phyloP scores from a whole-genome alignment of 2,113 vertebrate genomes.

The Aleadryas rufinucha region DNA sequence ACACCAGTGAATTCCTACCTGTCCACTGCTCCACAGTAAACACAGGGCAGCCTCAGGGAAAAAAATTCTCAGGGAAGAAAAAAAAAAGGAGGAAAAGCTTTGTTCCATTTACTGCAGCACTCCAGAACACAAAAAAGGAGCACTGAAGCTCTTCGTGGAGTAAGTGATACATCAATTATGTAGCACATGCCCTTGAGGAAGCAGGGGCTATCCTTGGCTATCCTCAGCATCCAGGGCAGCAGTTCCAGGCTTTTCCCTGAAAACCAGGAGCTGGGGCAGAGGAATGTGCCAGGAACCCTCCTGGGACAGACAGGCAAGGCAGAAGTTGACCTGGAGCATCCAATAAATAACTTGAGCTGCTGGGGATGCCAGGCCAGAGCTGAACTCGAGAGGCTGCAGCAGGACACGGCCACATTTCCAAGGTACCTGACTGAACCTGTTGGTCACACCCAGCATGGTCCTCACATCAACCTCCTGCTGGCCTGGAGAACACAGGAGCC shows the following conservation, averaged over 20 bases:
- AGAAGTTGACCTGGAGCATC: background rate
- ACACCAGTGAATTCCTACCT: background rate
- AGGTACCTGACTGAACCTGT: background rate
- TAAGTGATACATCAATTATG: background rate
- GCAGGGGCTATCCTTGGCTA: background rate
- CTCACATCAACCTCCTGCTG: background rate
- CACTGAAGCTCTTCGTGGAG: background rate
- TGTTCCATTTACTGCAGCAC: background rate
- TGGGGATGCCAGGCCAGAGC: background rate
- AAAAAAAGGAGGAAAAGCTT: background rate
- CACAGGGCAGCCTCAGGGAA: background rate
- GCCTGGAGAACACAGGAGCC: background rate
- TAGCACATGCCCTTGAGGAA: background rate
- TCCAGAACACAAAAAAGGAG: background rate
- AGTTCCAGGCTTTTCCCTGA: background rate
- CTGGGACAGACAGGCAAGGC: background rate
- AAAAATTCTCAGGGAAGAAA: background rate
- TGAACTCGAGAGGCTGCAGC: background rate
- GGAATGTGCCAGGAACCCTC: background rate
- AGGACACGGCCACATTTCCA: background rate
- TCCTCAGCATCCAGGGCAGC: background rate
- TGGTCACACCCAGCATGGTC: background rate
- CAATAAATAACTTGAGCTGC: background rate
- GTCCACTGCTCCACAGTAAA: background rate
- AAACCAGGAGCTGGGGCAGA: background rate